Evolutionary conservation across 1,140 invertebrate species (phyloP), one percentile per base, ranked within the genome.

Genomic region (Micrasema minimum): DNA sequence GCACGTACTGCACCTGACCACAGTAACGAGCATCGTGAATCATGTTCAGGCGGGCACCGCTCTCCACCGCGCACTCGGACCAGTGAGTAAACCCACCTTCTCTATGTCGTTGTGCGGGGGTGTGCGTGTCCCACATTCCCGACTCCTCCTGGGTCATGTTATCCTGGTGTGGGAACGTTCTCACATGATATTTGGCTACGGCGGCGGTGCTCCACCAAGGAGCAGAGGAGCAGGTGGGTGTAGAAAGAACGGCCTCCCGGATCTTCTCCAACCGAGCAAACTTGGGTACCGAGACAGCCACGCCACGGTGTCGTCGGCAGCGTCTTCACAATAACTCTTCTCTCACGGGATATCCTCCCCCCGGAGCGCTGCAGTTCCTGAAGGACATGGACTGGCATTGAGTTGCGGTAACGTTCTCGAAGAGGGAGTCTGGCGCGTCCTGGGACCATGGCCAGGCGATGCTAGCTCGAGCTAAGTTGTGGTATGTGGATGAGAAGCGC

Each of bases 151-250:
- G 6, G 48, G 38, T 7, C 38, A 14, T 18, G 2, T 35, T 9
- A 9, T 66, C 22, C 14, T 66, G 35, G 55, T 46, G 62, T n/a
- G 4, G 74, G 74, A 6, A 75, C 87, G 82, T 94, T 94, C 79
- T 93, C 92, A 86, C n/a, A n/a, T n/a, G n/a, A n/a, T n/a, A n/a
- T n/a, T n/a, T n/a, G n/a, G 96, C 96, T 83, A 96, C 92, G 51
- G 88, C 88, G 22, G 90, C 88, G 0, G 92, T 92, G 83, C 77
- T 90, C 87, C 26, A 96, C 88, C 55, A 98, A 94, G 20, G 93
- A 81, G 66, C 92, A 90, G 9, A 98, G 93, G 18, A 98, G 89
- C 50, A 89, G 85, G 76, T 93, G 90, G 82, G 98, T 98, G 61
- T 91, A 89, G n/a, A n/a, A 48, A 95, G 92, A 22, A 98, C 89